These are phyloP conservation scores for Picathartes gymnocephalus DNA, from an alignment of 2,113 vertebrate species.

Conservation along the genomic window DNA sequence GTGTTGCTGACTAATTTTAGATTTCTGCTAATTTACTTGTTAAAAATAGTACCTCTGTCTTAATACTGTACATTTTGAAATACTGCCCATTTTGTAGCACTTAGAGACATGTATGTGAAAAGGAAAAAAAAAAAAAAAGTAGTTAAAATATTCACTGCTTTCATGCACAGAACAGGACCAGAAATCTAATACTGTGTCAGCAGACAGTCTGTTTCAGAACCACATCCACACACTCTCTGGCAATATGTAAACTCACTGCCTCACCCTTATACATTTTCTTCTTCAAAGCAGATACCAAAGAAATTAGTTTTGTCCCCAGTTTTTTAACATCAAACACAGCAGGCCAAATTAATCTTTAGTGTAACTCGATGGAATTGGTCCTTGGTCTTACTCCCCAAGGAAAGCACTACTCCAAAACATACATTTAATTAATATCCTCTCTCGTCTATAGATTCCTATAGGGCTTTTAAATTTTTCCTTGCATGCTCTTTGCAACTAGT, in stretches of 20 bases:
- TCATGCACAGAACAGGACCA: neutral
- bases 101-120: neutral
- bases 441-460: neutral
- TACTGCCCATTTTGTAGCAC: neutral
- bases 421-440: conserved; percentile 12
- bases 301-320: neutral
- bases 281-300: conserved; percentile 34
- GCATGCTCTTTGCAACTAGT: neutral
- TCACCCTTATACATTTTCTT: neutral
- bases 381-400: neutral
- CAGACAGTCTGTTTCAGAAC: conserved; percentile 5
- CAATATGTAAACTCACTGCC: neutral
- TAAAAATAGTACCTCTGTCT: neutral
- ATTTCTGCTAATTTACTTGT: neutral
- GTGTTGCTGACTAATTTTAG: neutral
- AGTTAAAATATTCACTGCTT: neutral
- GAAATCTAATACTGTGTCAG: conserved; percentile 42
- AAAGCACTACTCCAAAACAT: conserved; percentile 5
- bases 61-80: conserved; percentile 18
- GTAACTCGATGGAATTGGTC: neutral
- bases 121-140: neutral
- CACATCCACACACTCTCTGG: neutral
- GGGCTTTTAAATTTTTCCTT: neutral
- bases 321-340: conserved; percentile 13
- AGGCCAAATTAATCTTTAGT: neutral